Percentiles rank a stretch among this genome's conserved stretches.
Conservation (phyloP, 2,888 invertebrate genomes). For the Beris chalybata region DNA sequence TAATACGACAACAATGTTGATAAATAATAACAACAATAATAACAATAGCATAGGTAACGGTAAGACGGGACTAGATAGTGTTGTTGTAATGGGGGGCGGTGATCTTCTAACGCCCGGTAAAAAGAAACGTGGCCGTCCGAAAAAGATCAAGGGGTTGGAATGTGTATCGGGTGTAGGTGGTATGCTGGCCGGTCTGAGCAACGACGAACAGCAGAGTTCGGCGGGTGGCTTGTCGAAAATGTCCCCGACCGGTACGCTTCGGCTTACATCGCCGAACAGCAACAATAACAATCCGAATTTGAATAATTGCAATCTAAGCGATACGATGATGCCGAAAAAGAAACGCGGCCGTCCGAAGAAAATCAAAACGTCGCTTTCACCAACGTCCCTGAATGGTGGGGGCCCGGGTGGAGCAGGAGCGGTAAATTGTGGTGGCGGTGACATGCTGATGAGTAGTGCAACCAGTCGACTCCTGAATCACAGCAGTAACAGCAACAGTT, state of each 20-base stretch:
- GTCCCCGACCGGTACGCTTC: slow-evolving; percentile 52
- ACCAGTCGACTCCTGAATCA: slow-evolving; percentile 46
- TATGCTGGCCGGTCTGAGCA: slow-evolving; percentile 62
- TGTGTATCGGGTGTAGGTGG: slow-evolving; percentile 55
- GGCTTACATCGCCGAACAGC: background rate
- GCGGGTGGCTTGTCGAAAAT: slow-evolving; percentile 61
- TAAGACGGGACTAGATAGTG: slow-evolving; percentile 24
- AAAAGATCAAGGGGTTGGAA: slow-evolving; percentile 61
- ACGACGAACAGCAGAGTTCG: slow-evolving; percentile 29
- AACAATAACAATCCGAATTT: background rate
- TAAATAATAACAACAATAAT: slow-evolving; percentile 29
- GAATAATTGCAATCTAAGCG: slow-evolving; percentile 22
- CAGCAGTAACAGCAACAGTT: slow-evolving; percentile 42
- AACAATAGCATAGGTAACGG: slow-evolving; percentile 39
- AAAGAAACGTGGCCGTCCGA: slow-evolving; percentile 88
- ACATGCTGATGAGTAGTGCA: slow-evolving; percentile 41
- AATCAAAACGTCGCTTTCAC: slow-evolving; percentile 61
- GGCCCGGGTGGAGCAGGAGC: slow-evolving; percentile 56
- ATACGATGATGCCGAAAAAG: slow-evolving; percentile 73
- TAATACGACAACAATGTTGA: background rate
- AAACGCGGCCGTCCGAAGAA: slow-evolving; percentile 88
- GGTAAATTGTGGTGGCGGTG: slow-evolving; percentile 47
- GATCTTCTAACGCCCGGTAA: slow-evolving; percentile 63
- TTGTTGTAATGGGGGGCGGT: background rate
- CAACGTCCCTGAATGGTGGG: slow-evolving; percentile 44